Base-by-base conservation (phyloP, 2,888 invertebrate species). In the Cosmopolites sordidus region DNA sequence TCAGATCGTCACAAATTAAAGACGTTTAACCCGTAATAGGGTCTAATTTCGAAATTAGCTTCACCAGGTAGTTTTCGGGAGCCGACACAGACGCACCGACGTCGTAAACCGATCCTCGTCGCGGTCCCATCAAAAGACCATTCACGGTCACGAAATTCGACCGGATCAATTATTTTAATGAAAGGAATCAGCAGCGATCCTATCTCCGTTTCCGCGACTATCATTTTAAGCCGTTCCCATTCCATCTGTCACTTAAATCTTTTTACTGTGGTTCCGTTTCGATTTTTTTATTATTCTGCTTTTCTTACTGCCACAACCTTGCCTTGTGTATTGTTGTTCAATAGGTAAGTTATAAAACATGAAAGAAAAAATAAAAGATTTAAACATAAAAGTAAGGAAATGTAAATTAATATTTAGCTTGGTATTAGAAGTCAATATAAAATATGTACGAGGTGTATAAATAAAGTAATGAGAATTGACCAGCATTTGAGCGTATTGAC, bases 91-190 rank as follows among this genome's bases (percentile, higher is more conserved):
- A n/a, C 33, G 12, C 33, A n/a, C 22, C 11, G 38, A 17, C 39
- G 15, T 17, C 40, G 44, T 16, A 42, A 44, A 44, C 16, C 22
- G 18, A 38, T 14, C 18, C 29, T 17, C 22, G 43, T 48, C 53
- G 46, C 47, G 47, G 46, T 16, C 47, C 17, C 15, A 48, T 47
- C 17, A 54, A 54, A 54, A 47, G 50, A 41, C 50, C 54, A 54
- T 50, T 47, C 47, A 39, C 29, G 50, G 54, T 43, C 50, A 50
- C 54, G 54, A 50, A 54, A 54, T 54, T 50, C 50, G 47, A 54
- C 22, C 50, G 43, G 54, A 43, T 49, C 54, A 54, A 54, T 54
- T 54, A 54, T 54, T 54, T 50, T 54, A 54, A 54, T 54, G 54
- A 54, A 54, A 50, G 54, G 47, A 50, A 47, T 8, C 4, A 8